These are phyloP conservation scores for Molossus alvarezi DNA, from an alignment of 2,797 vertebrate species.

Conservation along the genomic window DNA sequence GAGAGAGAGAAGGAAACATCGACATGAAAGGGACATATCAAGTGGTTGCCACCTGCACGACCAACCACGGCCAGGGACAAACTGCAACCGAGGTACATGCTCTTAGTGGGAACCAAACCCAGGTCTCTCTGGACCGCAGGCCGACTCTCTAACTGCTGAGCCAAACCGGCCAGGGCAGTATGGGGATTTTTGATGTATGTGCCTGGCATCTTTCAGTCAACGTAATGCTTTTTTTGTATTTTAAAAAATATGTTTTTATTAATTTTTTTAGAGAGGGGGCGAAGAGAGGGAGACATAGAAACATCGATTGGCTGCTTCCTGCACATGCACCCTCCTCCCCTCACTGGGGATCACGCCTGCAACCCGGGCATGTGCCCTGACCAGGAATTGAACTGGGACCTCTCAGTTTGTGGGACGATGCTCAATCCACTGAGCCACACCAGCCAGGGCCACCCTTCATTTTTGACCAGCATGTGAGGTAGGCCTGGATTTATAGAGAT, in stretches of 20 bases:
- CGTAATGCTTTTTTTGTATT: background rate
- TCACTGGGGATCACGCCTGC: background rate
- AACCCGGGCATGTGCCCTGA: background rate
- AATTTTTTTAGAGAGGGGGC: background rate
- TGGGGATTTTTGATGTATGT: background rate
- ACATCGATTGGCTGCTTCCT: background rate
- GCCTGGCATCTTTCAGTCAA: background rate
- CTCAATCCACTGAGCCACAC: background rate
- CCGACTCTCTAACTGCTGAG: no score
- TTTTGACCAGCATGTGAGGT: background rate
- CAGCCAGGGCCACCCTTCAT: background rate
- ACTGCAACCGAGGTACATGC: no score
- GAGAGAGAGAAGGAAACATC: no score
- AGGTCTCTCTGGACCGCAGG: no score
- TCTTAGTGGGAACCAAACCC: no score
- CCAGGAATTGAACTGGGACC: background rate
- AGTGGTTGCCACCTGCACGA: no score
- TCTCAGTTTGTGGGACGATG: no score
- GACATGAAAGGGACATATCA: no score
- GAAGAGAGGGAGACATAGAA: background rate
- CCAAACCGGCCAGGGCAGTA: background rate
- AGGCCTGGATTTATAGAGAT: constrained; percentile 31
- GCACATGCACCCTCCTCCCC: background rate
- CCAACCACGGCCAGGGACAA: no score
- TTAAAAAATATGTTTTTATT: background rate